These are phyloP conservation scores for Crepidodera aurea DNA, from an alignment of 2,888 invertebrate genomes.

Conservation along the genomic window DNA sequence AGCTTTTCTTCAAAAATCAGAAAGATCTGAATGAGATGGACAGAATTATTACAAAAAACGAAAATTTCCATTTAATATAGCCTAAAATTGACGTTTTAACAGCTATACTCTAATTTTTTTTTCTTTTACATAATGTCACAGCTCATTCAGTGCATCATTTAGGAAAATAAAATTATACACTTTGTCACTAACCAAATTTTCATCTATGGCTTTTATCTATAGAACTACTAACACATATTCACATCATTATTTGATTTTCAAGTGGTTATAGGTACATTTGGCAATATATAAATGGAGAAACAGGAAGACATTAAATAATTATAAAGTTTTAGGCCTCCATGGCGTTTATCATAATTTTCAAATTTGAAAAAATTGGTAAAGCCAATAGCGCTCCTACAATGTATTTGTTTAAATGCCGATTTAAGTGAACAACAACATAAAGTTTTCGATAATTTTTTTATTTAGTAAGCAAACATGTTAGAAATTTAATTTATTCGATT, in stretches of 20 bases:
- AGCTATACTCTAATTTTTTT: slow-evolving; percentile 10
- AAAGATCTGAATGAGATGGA: slow-evolving; percentile 24
- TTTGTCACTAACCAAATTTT: slow-evolving; percentile 50
- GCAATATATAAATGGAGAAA: slow-evolving; percentile 49
- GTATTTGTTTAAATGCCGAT: neutral
- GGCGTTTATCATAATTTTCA: slow-evolving; percentile 26
- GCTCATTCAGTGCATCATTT: slow-evolving; percentile 28
- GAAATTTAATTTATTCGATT: no score
- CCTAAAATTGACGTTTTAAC: slow-evolving; percentile 23
- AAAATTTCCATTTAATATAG: slow-evolving; percentile 10
- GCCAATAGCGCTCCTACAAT: slow-evolving; percentile 14
- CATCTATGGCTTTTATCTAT: slow-evolving; percentile 49
- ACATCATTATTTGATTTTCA: slow-evolving; percentile 51
- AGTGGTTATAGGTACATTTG: slow-evolving; percentile 55
- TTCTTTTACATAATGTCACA: slow-evolving; percentile 8
- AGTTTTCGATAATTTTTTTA: no score
- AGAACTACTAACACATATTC: slow-evolving; percentile 54
- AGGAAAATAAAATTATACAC: slow-evolving; percentile 21
- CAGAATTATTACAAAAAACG: slow-evolving; percentile 15
- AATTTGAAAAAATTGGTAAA: slow-evolving; percentile 19
- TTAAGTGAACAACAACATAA: slow-evolving; percentile 10
- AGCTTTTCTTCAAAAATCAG: slow-evolving; percentile 8
- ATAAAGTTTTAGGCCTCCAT: slow-evolving; percentile 26
- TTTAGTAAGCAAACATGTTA: no score
- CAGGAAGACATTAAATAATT: slow-evolving; percentile 50